phyloP scores from a whole-genome alignment of 2,797 vertebrate genomes.

The Fistularia commersonii region DNA sequence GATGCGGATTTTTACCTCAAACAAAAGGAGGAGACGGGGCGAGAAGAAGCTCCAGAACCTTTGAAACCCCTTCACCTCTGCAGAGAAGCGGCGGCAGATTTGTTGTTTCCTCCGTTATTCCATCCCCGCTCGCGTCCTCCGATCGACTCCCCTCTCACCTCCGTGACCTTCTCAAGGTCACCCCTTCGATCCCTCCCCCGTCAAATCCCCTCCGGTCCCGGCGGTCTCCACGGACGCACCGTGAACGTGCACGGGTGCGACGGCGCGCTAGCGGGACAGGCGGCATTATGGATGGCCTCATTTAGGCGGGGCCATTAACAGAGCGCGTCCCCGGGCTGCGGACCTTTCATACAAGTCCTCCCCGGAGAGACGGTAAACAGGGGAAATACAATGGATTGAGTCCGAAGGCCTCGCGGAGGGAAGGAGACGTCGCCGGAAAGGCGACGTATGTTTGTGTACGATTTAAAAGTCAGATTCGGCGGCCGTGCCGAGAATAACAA shows the following conservation, averaged over 20 bases:
- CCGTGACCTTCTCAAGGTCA: conserved; percentile 46
- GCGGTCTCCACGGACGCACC: conserved; percentile 16
- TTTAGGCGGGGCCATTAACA: conserved; percentile 68
- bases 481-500: conserved; percentile 46
- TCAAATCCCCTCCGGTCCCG: conserved; percentile 37
- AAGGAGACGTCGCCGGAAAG: conserved; percentile 43
- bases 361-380: conserved; percentile 39
- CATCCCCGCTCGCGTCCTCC: conserved; percentile 27
- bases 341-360: conserved; percentile 54
- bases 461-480: conserved; percentile 71
- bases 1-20: too few relatives aligned
- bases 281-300: conserved; percentile 72
- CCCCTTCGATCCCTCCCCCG: conserved; percentile 45
- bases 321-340: conserved; percentile 61
- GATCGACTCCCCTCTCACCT: conserved; percentile 27
- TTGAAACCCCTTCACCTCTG: too few relatives aligned
- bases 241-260: conserved; percentile 2
- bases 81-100: too few relatives aligned
- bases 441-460: conserved; percentile 53
- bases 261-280: conserved; percentile 4
- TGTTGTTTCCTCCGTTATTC: neutral
- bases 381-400: conserved; percentile 42
- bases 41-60: too few relatives aligned
- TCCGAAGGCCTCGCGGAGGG: conserved; percentile 30
- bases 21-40: too few relatives aligned